Evolutionary conservation across 2,888 invertebrate species (phyloP).

Genomic region (Panorpa germanica): DNA sequence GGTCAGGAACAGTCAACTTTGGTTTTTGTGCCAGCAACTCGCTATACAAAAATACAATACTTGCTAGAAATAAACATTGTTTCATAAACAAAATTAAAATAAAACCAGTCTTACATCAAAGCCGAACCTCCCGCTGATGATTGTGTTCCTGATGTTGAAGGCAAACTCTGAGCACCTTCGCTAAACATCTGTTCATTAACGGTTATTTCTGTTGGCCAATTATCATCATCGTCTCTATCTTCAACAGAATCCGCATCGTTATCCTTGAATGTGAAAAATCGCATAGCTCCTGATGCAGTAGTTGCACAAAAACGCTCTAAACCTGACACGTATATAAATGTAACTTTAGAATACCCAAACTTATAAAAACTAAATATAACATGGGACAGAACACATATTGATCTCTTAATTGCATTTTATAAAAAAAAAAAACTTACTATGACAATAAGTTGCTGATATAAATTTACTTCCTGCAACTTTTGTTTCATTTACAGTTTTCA

Average conservation of each 20-base stretch:
- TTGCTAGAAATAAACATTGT: no score
- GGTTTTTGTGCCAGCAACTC: constrained; percentile 34
- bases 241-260: constrained; percentile 50
- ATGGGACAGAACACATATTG: background rate
- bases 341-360: constrained; percentile 5
- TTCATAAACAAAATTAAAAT: no score
- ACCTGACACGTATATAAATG: no score
- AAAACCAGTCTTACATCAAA: background rate
- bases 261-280: constrained; percentile 63
- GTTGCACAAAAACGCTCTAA: constrained; percentile 73
- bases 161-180: constrained; percentile 4
- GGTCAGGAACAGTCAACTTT: constrained; percentile 33
- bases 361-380: constrained; percentile 1
- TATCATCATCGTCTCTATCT: constrained; percentile 52
- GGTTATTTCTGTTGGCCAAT: constrained; percentile 18
- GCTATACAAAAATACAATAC: no score
- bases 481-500: constrained; percentile 47
- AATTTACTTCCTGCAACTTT: constrained; percentile 50
- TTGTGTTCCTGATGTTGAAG: constrained; percentile 7
- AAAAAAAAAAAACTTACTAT: no score
- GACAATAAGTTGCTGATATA: constrained; percentile 69
- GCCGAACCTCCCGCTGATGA: background rate
- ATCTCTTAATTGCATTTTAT: background rate
- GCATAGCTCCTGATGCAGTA: constrained; percentile 59
- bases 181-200: background rate